Evolutionary conservation across 2,113 vertebrate genomes (phyloP), one percentile per base, ranked within the genome.

Genomic region (Ailuropoda melanoleuca): DNA sequence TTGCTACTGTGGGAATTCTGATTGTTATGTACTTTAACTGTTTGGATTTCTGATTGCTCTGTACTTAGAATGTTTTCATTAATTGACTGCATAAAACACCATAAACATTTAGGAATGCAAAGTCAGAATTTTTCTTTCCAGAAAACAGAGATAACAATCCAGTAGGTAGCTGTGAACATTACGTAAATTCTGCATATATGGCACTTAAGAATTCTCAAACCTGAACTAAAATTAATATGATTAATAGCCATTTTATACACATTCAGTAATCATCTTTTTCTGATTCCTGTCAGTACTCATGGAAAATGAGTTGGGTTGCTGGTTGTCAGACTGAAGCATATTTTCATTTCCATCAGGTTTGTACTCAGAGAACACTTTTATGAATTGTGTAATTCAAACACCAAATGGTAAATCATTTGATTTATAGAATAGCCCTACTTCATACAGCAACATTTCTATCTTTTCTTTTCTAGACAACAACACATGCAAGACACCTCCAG

Each of bases 381-480:
- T 75, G 50, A 78, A 78, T 81, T 64, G 23, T 14, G 70, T 81
- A 75, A 96, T 78, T 93, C 48, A 96, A 84, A 93, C 24, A 37
- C 17, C 23, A 93, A 95, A 34, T 88, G 48, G n/a, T 56, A 86
- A 96, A 55, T 88, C 26, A 83, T 90, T 97, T 96, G 19, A 94
- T 85, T 97, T 82, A 62, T 90, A 92, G 26, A 86, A 95, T 53
- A 29, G 48, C 34, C 37, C 31, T 58, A 50, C 56, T 90, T 92
- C 39, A 68, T 21, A 66, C 0, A 46, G 2, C 1, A 92, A 3
- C 56, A 53, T 91, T 92, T 85, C 50, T 82, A 19, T 48, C 46
- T 64, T 97, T 96, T 90, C 19, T 92, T 95, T 83, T 87, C 43
- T 37, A 81, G 60, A 84, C 9, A 80, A 55, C 6, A 74, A 37